Percentiles rank a stretch among this genome's conserved stretches.
phyloP scores from a whole-genome alignment of 2,888 invertebrate genomes.

The Escarpia spicata region DNA sequence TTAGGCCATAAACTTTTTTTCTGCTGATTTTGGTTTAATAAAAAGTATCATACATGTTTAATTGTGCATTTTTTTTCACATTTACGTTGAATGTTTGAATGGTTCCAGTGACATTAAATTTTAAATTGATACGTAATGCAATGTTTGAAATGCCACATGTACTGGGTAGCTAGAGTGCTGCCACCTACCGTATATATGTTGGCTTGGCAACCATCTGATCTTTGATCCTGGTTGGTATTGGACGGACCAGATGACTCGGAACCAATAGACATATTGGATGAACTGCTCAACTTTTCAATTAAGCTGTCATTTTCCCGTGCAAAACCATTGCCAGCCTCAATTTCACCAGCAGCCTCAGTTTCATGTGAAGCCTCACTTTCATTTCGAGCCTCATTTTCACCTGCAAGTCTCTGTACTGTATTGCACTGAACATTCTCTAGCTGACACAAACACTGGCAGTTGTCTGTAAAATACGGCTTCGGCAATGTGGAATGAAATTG shows the following conservation, averaged over 20 bases:
- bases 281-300: conserved; percentile 3
- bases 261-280: conserved; percentile 6
- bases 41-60: too few species aligned
- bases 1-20: too few species aligned
- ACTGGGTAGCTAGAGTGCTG: not conserved
- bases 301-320: not conserved
- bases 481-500: not conserved
- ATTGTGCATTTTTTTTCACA: too few species aligned
- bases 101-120: too few species aligned
- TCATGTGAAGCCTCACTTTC: not conserved
- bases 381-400: not conserved
- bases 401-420: not conserved
- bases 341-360: not conserved
- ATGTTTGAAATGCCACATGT: not conserved
- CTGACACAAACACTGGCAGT: not conserved
- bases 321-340: not conserved
- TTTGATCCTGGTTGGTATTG: not conserved
- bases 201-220: not conserved
- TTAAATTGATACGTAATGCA: too few species aligned
- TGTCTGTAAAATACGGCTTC: not conserved
- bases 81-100: too few species aligned
- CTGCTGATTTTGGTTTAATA: too few species aligned
- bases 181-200: not conserved
- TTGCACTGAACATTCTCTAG: not conserved
- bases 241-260: not conserved